Conservation (phyloP, 2,113 vertebrate genomes). For the Pimephales promelas region DNA sequence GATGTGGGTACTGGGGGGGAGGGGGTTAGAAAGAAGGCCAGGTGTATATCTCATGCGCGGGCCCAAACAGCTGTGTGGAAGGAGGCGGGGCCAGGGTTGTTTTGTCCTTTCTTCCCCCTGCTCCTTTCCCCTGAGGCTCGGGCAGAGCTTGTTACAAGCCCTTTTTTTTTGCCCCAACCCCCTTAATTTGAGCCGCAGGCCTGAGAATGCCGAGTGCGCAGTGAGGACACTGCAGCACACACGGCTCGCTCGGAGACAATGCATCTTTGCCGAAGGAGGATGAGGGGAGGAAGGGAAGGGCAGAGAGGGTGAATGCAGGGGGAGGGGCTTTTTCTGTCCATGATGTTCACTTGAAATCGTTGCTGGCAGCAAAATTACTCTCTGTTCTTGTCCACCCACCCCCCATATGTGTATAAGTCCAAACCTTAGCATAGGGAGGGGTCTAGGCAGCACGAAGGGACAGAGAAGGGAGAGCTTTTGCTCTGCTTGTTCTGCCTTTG, state of each 20-base stretch:
- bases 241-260: slow-evolving; percentile 42
- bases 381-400: slow-evolving; percentile 22
- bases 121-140: slow-evolving; percentile 16
- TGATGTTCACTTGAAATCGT: slow-evolving; percentile 36
- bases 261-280: slow-evolving; percentile 34
- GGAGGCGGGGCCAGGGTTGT: slow-evolving; percentile 28
- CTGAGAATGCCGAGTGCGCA: slow-evolving; percentile 38
- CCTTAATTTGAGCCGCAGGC: slow-evolving; percentile 17
- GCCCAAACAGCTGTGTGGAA: slow-evolving; percentile 53
- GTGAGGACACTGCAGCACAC: slow-evolving; percentile 55
- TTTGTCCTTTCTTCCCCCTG: slow-evolving; percentile 40
- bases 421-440: slow-evolving; percentile 22
- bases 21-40: slow-evolving; percentile 29
- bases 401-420: not conserved
- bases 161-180: not conserved
- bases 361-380: slow-evolving; percentile 38
- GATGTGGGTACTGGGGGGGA: slow-evolving; percentile 28
- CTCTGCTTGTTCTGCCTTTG: slow-evolving; percentile 47
- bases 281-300: slow-evolving; percentile 28
- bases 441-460: slow-evolving; percentile 29
- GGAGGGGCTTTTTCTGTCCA: slow-evolving; percentile 18
- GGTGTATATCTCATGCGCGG: slow-evolving; percentile 51
- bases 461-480: slow-evolving; percentile 38
- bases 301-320: not conserved
- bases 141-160: slow-evolving; percentile 28